These are phyloP conservation scores for Uloborus diversus DNA, from an alignment of 1,140 invertebrate species.

Conservation along the genomic window DNA sequence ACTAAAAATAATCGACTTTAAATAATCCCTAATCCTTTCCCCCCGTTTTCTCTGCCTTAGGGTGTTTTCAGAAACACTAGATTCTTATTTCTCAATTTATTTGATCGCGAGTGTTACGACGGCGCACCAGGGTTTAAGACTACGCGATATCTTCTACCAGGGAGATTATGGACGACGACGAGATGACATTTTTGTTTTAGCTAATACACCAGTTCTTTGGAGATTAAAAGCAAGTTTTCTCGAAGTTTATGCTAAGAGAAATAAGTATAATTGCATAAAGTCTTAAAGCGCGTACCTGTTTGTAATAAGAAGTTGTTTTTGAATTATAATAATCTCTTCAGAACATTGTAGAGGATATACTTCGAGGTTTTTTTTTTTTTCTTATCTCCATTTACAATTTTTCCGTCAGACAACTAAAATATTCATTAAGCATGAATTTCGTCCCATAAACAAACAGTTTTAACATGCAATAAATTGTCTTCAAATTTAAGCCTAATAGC, in stretches of 20 bases:
- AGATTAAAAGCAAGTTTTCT: constrained; percentile 9
- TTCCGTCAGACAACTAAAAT: no score
- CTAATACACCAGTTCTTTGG: constrained; percentile 26
- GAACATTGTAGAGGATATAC: no score
- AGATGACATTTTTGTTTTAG: constrained; percentile 15
- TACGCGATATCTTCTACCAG: neutral
- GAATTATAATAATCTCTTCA: neutral
- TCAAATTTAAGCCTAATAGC: no score
- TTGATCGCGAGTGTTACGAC: constrained; percentile 9
- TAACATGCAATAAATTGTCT: no score
- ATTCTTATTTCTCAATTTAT: constrained; percentile 52
- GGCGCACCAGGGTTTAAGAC: no score
- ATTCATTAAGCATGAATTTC: no score
- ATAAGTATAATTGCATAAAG: constrained; percentile 39
- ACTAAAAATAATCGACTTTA: constrained; percentile 46
- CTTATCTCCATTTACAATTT: no score
- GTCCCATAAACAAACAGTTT: no score
- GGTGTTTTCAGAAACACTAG: neutral
- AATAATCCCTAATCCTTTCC: constrained; percentile 54
- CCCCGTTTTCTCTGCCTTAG: neutral
- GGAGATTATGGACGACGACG: neutral
- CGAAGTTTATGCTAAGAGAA: constrained; percentile 41
- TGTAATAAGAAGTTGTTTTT: neutral
- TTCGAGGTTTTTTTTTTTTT: no score
- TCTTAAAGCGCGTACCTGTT: constrained; percentile 15